Conservation (phyloP, 2,888 invertebrate genomes). For the Kuschelorhynchus macadamiae region DNA sequence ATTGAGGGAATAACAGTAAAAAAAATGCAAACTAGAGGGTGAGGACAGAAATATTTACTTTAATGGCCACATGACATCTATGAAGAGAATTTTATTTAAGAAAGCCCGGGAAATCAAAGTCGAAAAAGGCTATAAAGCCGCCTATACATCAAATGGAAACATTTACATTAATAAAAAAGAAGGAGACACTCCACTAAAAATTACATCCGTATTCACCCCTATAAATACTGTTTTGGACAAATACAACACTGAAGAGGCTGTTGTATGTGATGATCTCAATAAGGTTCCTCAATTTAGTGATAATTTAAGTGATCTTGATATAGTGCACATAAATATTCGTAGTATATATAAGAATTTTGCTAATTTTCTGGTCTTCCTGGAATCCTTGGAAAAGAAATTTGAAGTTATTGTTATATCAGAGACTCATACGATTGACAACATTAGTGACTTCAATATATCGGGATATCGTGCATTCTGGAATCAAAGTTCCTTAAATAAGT, state of each 20-base stretch:
- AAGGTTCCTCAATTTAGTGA: no score
- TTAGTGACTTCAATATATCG: constrained; percentile 32
- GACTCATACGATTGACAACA: constrained; percentile 24
- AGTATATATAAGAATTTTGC: neutral
- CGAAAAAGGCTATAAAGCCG: no score
- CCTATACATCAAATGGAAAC: no score
- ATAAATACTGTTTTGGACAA: no score
- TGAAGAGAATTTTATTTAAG: constrained; percentile 26
- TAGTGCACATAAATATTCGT: no score
- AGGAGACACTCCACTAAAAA: no score
- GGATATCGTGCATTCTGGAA: constrained; percentile 11
- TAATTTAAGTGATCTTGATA: no score
- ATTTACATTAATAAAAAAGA: no score
- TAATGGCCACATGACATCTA: constrained; percentile 22
- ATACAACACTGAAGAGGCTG: no score
- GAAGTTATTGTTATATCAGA: constrained; percentile 18
- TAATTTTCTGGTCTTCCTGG: constrained; percentile 23
- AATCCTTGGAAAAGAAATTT: constrained; percentile 18
- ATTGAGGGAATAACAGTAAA: constrained; percentile 25
- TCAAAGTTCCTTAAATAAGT: constrained; percentile 3
- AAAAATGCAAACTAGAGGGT: constrained; percentile 24
- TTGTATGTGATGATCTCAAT: no score
- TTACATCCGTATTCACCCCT: no score
- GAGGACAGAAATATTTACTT: constrained; percentile 31
- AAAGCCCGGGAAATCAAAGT: constrained; percentile 25